A percentile compares a stretch with the other conserved stretches of the same genome.
phyloP scores from a whole-genome alignment of 2,797 vertebrate species.

The Cryptoblepharus egeriae region DNA sequence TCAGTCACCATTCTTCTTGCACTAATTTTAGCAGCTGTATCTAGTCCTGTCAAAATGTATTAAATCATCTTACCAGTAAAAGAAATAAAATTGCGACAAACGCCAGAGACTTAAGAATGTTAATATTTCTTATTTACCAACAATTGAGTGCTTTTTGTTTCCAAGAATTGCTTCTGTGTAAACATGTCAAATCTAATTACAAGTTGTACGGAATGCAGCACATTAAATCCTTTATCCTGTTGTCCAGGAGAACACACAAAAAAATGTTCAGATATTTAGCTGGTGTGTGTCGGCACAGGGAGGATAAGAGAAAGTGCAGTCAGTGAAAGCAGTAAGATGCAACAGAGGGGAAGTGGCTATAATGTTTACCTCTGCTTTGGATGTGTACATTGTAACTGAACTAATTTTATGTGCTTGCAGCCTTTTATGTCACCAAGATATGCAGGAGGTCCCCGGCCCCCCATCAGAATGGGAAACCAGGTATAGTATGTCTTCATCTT shows the following conservation, averaged over 20 bases:
- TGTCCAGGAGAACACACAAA: neutral
- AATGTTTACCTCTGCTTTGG: slow-evolving; percentile 70
- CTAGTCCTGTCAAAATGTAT: slow-evolving; percentile 32
- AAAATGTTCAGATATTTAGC: slow-evolving; percentile 4
- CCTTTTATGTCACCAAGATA: slow-evolving; percentile 99
- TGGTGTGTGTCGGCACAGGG: neutral
- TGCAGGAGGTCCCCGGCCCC: slow-evolving; percentile 95
- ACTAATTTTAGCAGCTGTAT: slow-evolving; percentile 68
- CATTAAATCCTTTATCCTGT: slow-evolving; percentile 1
- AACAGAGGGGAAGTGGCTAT: neutral
- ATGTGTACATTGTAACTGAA: slow-evolving; percentile 67
- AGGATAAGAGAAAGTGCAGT: neutral
- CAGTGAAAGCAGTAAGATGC: neutral
- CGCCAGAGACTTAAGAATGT: slow-evolving; percentile 23
- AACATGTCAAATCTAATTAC: slow-evolving; percentile 33
- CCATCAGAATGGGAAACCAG: slow-evolving; percentile 98
- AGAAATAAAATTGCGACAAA: slow-evolving; percentile 50
- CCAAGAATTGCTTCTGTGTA: slow-evolving; percentile 51
- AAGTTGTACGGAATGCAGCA: slow-evolving; percentile 13
- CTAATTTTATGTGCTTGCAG: slow-evolving; percentile 82
- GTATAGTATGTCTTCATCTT: slow-evolving; percentile 74
- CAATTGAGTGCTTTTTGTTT: neutral
- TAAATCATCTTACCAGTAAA: slow-evolving; percentile 40
- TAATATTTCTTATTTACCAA: slow-evolving; percentile 17
- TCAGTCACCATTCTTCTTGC: slow-evolving; percentile 50